A percentile compares a stretch with the other conserved stretches of the same genome.
Evolutionary conservation across 1,140 invertebrate genomes (phyloP).

Genomic region (Bombus pyrosoma): DNA sequence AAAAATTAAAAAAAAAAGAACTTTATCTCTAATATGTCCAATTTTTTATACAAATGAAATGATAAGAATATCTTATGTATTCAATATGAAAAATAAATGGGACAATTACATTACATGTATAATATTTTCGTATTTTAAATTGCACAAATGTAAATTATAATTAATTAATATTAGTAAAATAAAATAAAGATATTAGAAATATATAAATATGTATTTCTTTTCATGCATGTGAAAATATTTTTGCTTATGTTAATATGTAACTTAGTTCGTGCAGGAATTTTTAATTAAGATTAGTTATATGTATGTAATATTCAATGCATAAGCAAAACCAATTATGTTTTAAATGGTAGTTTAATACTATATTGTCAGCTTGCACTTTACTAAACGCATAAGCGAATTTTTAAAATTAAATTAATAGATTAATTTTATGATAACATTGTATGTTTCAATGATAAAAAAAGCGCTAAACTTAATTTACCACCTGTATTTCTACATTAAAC

Average conservation of each 20-base stretch:
- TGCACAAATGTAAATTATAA: constrained; percentile 38
- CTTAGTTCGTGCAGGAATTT: not conserved
- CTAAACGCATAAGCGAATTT: not conserved
- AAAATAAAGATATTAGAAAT: not conserved
- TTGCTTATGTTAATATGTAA: not conserved
- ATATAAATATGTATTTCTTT: constrained; percentile 4
- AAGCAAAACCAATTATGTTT: constrained; percentile 17
- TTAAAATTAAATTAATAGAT: constrained; percentile 22
- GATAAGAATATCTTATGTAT: not conserved
- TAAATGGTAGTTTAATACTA: constrained; percentile 36
- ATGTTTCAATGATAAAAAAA: constrained; percentile 37
- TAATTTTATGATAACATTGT: not conserved
- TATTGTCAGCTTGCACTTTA: constrained; percentile 21
- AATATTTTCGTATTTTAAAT: constrained; percentile 4
- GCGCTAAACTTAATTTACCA: constrained; percentile 32
- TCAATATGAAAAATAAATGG: not conserved
- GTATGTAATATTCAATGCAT: not conserved
- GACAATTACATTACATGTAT: not conserved
- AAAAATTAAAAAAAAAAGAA: not conserved
- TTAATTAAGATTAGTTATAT: not conserved
- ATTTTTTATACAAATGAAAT: not conserved
- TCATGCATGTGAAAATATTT: not conserved
- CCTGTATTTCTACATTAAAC: constrained; percentile 11
- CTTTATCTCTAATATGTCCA: not conserved
- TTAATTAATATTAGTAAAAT: constrained; percentile 1